Evolutionary conservation across 2,888 invertebrate species (phyloP).

Genomic region (Cylindroiulus punctatus): DNA sequence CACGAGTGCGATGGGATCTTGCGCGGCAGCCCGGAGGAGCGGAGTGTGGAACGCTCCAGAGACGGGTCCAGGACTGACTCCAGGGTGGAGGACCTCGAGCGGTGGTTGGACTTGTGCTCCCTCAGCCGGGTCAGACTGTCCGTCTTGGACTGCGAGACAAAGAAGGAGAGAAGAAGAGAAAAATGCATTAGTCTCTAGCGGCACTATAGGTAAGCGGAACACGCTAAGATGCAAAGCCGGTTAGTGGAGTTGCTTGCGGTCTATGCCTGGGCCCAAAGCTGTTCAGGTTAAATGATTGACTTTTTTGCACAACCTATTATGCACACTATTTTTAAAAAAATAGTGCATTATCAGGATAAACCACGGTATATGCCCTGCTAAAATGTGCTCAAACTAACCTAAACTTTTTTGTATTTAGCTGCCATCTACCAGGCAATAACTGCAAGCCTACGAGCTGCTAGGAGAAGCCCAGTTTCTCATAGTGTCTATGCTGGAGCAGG

Average conservation of each 20-base stretch:
- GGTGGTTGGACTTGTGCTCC: slow-evolving; percentile 47
- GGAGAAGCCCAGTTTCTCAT: too few species aligned
- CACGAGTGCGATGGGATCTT: slow-evolving; percentile 44
- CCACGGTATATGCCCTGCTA: too few species aligned
- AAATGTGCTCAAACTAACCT: too few species aligned
- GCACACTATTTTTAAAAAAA: too few species aligned
- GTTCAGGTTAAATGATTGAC: too few species aligned
- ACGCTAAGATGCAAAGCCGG: slow-evolving; percentile 2
- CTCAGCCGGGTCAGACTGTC: slow-evolving; percentile 57
- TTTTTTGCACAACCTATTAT: too few species aligned
- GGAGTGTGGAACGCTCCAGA: background rate
- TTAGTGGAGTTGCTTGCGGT: background rate
- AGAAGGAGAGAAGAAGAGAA: slow-evolving; percentile 45
- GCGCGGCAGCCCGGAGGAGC: slow-evolving; percentile 54
- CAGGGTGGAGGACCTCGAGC: slow-evolving; percentile 51
- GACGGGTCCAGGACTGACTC: slow-evolving; percentile 45
- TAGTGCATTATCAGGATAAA: too few species aligned
- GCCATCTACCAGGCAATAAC: too few species aligned
- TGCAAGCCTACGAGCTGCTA: too few species aligned
- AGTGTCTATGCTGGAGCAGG: too few species aligned
- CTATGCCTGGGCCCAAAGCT: background rate
- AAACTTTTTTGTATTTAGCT: too few species aligned
- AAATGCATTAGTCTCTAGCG: slow-evolving; percentile 44
- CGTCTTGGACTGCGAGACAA: slow-evolving; percentile 57
- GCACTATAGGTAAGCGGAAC: background rate